phyloP scores from a whole-genome alignment of 1,140 invertebrate species.

The Antheraea pernyi region DNA sequence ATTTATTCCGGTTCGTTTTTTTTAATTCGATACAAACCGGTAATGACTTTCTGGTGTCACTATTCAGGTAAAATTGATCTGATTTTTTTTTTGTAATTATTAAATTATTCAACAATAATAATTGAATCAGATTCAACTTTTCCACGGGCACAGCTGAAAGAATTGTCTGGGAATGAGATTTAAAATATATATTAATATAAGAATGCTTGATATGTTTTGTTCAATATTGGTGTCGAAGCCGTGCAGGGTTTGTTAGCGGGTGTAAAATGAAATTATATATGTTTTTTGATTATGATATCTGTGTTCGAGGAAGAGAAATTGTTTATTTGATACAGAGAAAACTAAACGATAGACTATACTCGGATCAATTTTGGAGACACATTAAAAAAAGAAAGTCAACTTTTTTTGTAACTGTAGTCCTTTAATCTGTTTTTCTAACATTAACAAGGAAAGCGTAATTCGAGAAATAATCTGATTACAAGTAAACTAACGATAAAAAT shows the following conservation, averaged over 20 bases:
- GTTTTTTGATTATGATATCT: not conserved
- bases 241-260: not conserved
- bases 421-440: not conserved
- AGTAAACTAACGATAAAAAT: not conserved
- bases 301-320: not conserved
- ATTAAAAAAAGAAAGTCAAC: not conserved
- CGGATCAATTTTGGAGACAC: slow-evolving; percentile 3
- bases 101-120: not conserved
- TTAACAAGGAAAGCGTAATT: not conserved
- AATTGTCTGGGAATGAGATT: not conserved
- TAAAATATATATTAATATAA: not conserved
- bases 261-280: not conserved
- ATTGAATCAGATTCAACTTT: not conserved
- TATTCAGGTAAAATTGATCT: not conserved
- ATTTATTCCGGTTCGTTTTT: not conserved
- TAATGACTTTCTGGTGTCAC: not conserved
- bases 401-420: not conserved
- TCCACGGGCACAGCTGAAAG: not conserved
- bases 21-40: not conserved
- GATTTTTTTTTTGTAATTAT: not conserved
- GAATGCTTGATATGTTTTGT: not conserved
- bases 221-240: not conserved
- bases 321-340: not conserved
- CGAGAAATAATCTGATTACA: not conserved
- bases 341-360: not conserved